Evolutionary conservation across 1,140 invertebrate species (phyloP).

Genomic region (Cotesia typhae): DNA sequence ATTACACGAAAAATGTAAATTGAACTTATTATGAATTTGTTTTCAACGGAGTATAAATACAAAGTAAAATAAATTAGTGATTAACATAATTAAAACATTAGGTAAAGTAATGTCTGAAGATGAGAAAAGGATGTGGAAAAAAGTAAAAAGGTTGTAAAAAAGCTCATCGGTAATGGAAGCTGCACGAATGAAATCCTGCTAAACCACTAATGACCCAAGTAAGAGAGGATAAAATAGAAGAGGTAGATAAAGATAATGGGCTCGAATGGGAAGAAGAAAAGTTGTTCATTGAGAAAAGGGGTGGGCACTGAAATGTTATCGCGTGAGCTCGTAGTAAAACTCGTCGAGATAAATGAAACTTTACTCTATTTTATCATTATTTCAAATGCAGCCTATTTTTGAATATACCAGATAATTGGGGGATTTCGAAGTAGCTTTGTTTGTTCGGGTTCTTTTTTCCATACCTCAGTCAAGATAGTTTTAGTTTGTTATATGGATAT

Average conservation of each 20-base stretch:
- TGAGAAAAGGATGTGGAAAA: not conserved
- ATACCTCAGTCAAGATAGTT: too few relatives aligned
- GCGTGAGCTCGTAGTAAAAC: not conserved
- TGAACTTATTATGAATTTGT: too few relatives aligned
- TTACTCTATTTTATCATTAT: not conserved
- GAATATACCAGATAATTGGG: not conserved
- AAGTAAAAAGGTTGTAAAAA: not conserved
- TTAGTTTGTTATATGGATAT: too few relatives aligned
- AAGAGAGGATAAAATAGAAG: constrained; percentile 20
- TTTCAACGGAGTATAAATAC: constrained; percentile 24
- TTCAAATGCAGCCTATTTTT: not conserved
- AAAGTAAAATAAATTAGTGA: constrained; percentile 1
- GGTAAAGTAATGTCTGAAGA: constrained; percentile 3
- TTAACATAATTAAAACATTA: constrained; percentile 40
- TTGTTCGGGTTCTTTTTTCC: too few relatives aligned
- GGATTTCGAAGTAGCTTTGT: too few relatives aligned
- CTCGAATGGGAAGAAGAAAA: constrained; percentile 26
- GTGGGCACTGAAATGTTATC: not conserved
- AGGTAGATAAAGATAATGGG: constrained; percentile 32
- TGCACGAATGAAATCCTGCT: constrained; percentile 36
- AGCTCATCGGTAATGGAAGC: constrained; percentile 33
- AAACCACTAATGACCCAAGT: constrained; percentile 35
- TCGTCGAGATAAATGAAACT: constrained; percentile 25
- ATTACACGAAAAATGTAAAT: too few relatives aligned
- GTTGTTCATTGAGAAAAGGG: constrained; percentile 17